Base-by-base conservation (phyloP, 1,140 invertebrate genomes). In the Popillia japonica region DNA sequence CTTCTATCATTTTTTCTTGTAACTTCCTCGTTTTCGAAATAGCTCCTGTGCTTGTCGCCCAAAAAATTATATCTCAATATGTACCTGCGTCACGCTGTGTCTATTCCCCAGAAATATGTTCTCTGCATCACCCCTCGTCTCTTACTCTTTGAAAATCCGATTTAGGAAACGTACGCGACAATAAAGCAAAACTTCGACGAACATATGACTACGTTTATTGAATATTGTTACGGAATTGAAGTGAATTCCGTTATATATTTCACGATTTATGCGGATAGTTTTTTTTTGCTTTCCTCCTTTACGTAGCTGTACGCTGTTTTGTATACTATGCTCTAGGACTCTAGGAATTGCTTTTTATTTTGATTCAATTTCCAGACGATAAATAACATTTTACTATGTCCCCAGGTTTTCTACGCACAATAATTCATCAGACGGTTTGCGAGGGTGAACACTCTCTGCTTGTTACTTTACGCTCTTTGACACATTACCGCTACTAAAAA, bases 281-380 rank as follows among this genome's bases (percentile, higher is more conserved):
- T 55, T 55, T 55, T 55, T 17, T 14, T 55, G 17, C 17, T 17
- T 55, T 0, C 48, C 48, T n/a, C n/a, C 48, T 6, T 55, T 34
- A 34, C 27, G 27, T 34, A 34, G 4, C 27, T 34, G 27, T 34
- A 34, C 44, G 44, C 3, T 55, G 6, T 55, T 55, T 55, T 17
- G 48, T n/a, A 55, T 55, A n/a, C 48, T 55, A n/a, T 55, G 6
- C 17, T 17, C 14, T 55, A 17, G 17, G 48, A 55, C 17, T 17
- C 14, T 55, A 17, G 17, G 48, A 55, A 6, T 17, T 17, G 48
- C 48, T 55, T 55, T 55, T 55, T 17, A 55, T 55, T 55, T 55
- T 17, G 48, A 55, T 55, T 55, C 48, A 55, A 55, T 55, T 55
- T 55, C 17, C 48, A 55, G 48, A n/a, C 48, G 48, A 55, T 55